Evolutionary conservation across 2,888 invertebrate species (phyloP), one percentile per base, ranked within the genome.

Genomic region (Harpagoxenus sublaevis): DNA sequence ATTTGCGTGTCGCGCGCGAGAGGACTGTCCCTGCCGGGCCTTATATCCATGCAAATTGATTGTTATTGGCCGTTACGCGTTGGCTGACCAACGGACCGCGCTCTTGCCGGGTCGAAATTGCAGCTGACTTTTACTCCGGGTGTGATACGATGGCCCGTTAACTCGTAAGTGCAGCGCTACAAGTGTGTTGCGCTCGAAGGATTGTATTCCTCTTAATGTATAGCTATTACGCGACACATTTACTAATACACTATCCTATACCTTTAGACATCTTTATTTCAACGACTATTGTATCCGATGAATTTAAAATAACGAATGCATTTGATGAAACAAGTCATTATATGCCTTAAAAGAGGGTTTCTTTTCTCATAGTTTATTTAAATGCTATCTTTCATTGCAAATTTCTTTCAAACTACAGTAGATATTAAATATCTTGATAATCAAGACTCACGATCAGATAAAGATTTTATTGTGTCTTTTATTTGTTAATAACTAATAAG

Each of bases 41-140:
- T 88, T 89, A 91, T 89, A 86, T 85, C 88, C 91, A 87, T 89
- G 89, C 88, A 89, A 91, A 90, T 91, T 91, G 90, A 91, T 91
- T 87, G 86, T 91, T 89, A 89, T 89, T 86, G 88, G 82, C 85
- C 79, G 83, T 87, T 87, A 88, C 87, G 85, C 57, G 45, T 23
- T 12, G 66, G 71, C 77, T 86, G 83, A 42, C 74, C 88, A 84
- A 39, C 70, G 71, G 70, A 45, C 70, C 82, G 62, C 53, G 74
- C 48, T 62, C 63, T 60, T 66, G 73, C 57, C 51, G 45, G 9
- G 23, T 60, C 86, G 74, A 86, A 89, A 88, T 86, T 88, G 48
- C 84, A 70, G 75, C 48, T 39, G 85, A 87, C 86, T 89, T 85
- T 85, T 85, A 84, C 82, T 81, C 55, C 78, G 73, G 31, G 57